Evolutionary conservation across 2,888 invertebrate species (phyloP).

Genomic region (Sarcophaga carnaria): DNA sequence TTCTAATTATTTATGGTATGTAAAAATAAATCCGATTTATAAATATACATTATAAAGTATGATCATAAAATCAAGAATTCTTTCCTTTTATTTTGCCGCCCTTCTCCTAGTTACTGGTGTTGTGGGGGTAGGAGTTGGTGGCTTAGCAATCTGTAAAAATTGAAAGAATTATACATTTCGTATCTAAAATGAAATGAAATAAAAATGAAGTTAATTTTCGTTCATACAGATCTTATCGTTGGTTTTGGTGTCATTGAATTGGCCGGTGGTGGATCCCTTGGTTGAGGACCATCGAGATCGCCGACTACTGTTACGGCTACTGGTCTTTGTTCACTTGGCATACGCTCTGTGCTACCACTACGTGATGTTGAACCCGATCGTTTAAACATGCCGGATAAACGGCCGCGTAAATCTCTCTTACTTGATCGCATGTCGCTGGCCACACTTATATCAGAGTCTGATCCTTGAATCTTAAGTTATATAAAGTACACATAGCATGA

Average conservation of each 20-base stretch:
- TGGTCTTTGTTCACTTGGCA: conserved; percentile 81
- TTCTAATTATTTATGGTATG: conserved; percentile 59
- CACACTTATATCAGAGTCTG: conserved; percentile 88
- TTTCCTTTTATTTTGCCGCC: conserved; percentile 59
- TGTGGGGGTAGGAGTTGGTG: conserved; percentile 80
- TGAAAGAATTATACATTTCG: neutral
- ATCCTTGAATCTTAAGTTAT: conserved; percentile 83
- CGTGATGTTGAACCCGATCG: conserved; percentile 86
- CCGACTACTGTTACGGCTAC: conserved; percentile 82
- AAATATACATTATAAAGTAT: conserved; percentile 55
- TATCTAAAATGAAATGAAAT: too few relatives aligned
- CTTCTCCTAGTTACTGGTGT: conserved; percentile 79
- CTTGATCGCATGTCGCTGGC: conserved; percentile 85
- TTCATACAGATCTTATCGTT: conserved; percentile 77
- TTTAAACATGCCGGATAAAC: conserved; percentile 92
- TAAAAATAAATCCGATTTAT: conserved; percentile 54
- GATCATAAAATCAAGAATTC: conserved; percentile 28
- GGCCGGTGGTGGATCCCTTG: conserved; percentile 79
- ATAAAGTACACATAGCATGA: too few relatives aligned
- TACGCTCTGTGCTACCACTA: conserved; percentile 84
- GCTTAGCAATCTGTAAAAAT: conserved; percentile 77
- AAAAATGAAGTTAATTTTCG: too few relatives aligned
- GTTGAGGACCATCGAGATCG: conserved; percentile 78
- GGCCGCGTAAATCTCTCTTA: conserved; percentile 89
- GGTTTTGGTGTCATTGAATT: conserved; percentile 79